These are phyloP conservation scores for Psammodynastes pulverulentus DNA, from an alignment of 2,113 vertebrate species.

Conservation along the genomic window DNA sequence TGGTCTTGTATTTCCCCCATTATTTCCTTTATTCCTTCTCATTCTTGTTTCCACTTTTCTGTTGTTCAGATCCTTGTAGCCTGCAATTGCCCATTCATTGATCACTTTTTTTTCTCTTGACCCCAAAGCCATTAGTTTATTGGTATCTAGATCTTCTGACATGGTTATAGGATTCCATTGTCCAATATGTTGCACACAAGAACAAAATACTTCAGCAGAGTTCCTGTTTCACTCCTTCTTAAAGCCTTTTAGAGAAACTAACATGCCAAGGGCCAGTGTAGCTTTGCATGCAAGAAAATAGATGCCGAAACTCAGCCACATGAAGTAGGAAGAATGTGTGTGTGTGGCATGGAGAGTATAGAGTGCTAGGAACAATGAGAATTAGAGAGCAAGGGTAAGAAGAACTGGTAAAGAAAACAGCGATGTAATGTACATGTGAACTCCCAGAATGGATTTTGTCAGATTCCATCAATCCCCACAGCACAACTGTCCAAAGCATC, in stretches of 20 bases:
- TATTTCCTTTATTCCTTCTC: too few relatives aligned
- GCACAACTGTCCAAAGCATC: not conserved
- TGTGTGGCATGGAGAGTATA: not conserved
- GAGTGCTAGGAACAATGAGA: not conserved
- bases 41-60: not conserved
- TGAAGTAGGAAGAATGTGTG: not conserved
- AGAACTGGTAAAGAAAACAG: not conserved
- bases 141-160: not conserved
- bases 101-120: not conserved
- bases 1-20: not conserved
- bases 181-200: not conserved
- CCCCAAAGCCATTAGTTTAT: not conserved
- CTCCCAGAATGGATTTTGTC: not conserved
- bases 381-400: not conserved
- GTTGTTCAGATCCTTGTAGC: not conserved
- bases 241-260: not conserved
- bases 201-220: not conserved
- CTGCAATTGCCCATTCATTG: not conserved
- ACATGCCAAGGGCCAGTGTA: not conserved
- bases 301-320: not conserved
- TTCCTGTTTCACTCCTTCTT: not conserved
- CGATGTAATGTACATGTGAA: not conserved
- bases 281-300: not conserved
- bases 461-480: not conserved
- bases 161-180: not conserved